Evolutionary conservation across 2,888 invertebrate genomes (phyloP).

Genomic region (Stegophylla sp.): DNA sequence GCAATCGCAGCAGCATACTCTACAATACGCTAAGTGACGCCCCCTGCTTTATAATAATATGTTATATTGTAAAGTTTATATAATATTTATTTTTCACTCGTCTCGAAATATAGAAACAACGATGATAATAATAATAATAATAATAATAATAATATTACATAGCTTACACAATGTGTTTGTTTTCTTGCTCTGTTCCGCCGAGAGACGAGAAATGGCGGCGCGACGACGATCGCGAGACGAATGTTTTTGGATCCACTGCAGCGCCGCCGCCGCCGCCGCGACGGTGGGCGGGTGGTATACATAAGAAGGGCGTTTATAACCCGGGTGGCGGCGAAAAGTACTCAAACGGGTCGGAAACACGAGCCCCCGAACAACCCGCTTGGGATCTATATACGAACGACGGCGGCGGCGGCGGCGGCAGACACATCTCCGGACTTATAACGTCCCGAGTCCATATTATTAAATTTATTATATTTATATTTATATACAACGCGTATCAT

Average conservation of each 20-base stretch:
- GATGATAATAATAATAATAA: too few relatives aligned
- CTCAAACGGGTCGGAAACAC: constrained; percentile 39
- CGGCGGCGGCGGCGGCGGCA: too few relatives aligned
- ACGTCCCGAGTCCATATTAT: constrained; percentile 48
- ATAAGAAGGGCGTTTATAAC: constrained; percentile 41
- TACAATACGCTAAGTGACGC: too few relatives aligned
- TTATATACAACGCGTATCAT: constrained; percentile 23
- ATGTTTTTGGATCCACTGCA: constrained; percentile 18
- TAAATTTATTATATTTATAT: constrained; percentile 51
- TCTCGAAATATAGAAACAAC: too few relatives aligned
- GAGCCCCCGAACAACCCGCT: constrained; percentile 39
- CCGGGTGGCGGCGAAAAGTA: constrained; percentile 37
- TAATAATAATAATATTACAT: too few relatives aligned
- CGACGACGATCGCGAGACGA: background rate
- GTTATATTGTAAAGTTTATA: too few relatives aligned
- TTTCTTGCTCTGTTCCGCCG: background rate
- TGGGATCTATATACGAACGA: constrained; percentile 41
- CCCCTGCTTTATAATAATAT: too few relatives aligned
- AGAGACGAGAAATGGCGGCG: background rate
- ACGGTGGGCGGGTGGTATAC: background rate
- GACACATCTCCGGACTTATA: constrained; percentile 43
- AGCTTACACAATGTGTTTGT: background rate
- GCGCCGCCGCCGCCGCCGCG: background rate
- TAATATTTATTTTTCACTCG: too few relatives aligned
- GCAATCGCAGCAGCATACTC: too few relatives aligned